Conservation (phyloP, 2,888 invertebrate species). For the Thyatira batis region DNA sequence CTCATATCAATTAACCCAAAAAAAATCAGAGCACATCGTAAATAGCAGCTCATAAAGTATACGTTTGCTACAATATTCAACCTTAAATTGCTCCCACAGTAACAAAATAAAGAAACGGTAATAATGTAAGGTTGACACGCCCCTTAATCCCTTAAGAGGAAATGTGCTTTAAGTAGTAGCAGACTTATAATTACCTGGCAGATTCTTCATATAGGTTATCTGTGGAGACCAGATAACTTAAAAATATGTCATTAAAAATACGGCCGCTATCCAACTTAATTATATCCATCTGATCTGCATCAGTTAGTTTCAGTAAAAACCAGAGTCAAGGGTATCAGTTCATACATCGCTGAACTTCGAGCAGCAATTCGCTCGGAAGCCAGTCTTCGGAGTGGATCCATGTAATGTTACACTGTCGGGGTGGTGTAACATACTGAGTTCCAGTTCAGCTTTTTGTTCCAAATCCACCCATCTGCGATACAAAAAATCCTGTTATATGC, state of each 20-base stretch:
- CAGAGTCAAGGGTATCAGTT: constrained; percentile 9
- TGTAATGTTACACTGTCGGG: constrained; percentile 71
- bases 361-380: constrained; percentile 65
- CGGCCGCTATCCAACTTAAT: neutral
- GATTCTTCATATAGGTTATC: no score
- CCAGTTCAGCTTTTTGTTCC: constrained; percentile 82
- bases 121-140: no score
- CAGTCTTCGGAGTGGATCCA: constrained; percentile 68
- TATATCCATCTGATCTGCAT: neutral
- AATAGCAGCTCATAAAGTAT: no score
- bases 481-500: constrained; percentile 1
- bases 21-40: no score
- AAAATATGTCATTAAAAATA: neutral
- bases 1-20: no score
- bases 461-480: constrained; percentile 79
- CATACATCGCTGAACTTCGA: constrained; percentile 53
- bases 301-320: neutral
- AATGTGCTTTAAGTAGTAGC: no score
- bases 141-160: no score
- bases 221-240: no score
- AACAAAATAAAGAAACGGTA: no score
- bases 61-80: no score
- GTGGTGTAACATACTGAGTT: constrained; percentile 76
- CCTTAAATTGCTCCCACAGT: no score
- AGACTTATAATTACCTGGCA: no score